Percentiles rank a stretch among this genome's conserved stretches.
Conservation (phyloP, 1,140 invertebrate genomes). For the Pseudoatta argentina region DNA sequence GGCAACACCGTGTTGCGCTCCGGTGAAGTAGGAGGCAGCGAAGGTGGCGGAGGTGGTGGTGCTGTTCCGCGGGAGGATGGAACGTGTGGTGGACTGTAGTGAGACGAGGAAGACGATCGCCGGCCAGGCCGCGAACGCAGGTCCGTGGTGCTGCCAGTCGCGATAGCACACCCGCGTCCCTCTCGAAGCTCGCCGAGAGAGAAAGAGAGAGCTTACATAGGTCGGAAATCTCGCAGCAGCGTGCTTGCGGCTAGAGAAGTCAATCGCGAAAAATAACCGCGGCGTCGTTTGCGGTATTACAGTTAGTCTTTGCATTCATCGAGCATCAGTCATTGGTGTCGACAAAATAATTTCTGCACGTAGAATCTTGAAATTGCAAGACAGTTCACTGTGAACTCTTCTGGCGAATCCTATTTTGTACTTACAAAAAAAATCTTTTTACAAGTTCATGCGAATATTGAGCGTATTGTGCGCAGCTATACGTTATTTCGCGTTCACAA, state of each 20-base stretch:
- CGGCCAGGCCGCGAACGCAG: conserved; percentile 67
- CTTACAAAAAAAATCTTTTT: background rate
- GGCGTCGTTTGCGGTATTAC: conserved; percentile 41
- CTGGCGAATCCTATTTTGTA: background rate
- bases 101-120: conserved; percentile 71
- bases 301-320: conserved; percentile 7
- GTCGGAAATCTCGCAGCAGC: conserved; percentile 50
- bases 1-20: conserved; percentile 75
- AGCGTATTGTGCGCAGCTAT: background rate
- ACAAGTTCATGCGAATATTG: background rate
- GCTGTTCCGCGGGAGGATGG: conserved; percentile 68
- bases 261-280: conserved; percentile 24
- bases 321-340: background rate
- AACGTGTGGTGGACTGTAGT: conserved; percentile 65
- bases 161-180: conserved; percentile 62
- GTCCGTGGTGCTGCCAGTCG: conserved; percentile 68
- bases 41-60: conserved; percentile 69
- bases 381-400: background rate
- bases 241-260: conserved; percentile 38
- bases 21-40: conserved; percentile 71
- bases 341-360: background rate
- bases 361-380: background rate
- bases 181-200: conserved; percentile 22
- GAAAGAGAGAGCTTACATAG: conserved; percentile 42
- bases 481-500: background rate